Evolutionary conservation across 2,797 vertebrate genomes (phyloP).

Genomic region (Furcifer pardalis): DNA sequence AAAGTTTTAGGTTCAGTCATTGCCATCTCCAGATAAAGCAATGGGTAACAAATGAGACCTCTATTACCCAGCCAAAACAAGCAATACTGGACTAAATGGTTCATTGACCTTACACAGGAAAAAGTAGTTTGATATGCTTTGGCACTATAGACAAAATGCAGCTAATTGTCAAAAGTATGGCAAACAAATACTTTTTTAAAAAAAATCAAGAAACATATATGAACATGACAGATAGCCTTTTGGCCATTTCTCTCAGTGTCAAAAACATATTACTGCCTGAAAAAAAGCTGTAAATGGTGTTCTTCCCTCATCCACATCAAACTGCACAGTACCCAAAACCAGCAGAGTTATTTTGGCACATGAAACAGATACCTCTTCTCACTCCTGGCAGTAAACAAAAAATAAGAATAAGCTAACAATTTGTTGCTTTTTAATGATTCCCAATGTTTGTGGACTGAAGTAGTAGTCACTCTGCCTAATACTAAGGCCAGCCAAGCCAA

Average conservation of each 20-base stretch:
- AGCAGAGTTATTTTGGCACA: not conserved
- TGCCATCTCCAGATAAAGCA: not conserved
- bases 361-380: not conserved
- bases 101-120: not conserved
- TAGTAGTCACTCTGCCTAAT: not conserved
- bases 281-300: not conserved
- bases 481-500: not conserved
- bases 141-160: not conserved
- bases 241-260: not conserved
- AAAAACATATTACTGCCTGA: not conserved
- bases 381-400: not conserved
- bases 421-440: not conserved
- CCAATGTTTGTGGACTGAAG: not conserved
- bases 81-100: not conserved
- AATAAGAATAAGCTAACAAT: not conserved
- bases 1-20: not conserved
- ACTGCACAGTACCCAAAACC: not conserved
- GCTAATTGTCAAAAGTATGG: not conserved
- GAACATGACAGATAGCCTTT: not conserved
- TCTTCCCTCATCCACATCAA: too few species aligned
- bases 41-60: not conserved
- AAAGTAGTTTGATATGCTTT: not conserved
- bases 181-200: not conserved
- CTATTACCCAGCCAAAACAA: not conserved
- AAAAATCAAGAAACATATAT: not conserved